Percentiles rank a stretch among this genome's conserved stretches.
These are phyloP conservation scores for Nebria brevicollis DNA, from an alignment of 2,888 invertebrate species.

Conservation along the genomic window DNA sequence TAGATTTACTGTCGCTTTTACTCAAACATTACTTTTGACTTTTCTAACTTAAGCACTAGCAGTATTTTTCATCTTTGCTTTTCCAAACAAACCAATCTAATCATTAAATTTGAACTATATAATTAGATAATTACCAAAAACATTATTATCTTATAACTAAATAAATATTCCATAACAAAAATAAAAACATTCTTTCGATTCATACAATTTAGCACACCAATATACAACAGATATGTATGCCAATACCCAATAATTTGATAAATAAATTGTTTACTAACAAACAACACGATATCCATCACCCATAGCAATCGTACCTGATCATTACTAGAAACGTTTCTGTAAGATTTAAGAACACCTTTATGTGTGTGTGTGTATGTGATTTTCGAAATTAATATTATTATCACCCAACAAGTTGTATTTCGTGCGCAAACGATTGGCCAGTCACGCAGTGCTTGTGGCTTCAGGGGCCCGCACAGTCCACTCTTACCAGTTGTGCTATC, in stretches of 20 bases:
- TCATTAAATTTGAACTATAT: too few species aligned
- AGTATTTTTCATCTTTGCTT: too few species aligned
- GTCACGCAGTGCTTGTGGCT: constrained; percentile 20
- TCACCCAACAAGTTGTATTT: neutral
- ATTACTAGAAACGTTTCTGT: neutral
- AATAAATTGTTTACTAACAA: neutral
- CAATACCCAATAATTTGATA: neutral
- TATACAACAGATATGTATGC: neutral
- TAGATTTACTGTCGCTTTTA: too few species aligned
- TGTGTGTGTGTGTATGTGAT: neutral
- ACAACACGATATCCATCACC: neutral
- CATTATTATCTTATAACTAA: neutral
- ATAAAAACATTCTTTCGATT: neutral
- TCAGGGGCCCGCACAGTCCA: constrained; percentile 8
- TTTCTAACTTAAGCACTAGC: too few species aligned
- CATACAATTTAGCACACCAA: neutral
- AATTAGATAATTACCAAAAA: too few species aligned
- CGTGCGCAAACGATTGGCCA: constrained; percentile 6
- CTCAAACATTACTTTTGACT: too few species aligned
- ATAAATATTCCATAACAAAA: neutral
- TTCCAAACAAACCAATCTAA: too few species aligned
- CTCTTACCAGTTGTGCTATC: constrained; percentile 1
- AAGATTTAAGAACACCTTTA: neutral
- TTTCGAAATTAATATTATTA: constrained; percentile 12
- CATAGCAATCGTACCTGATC: neutral